Percentiles rank a stretch among this genome's conserved stretches.
phyloP scores from a whole-genome alignment of 1,140 invertebrate genomes.

The Ceratitis capitata region DNA sequence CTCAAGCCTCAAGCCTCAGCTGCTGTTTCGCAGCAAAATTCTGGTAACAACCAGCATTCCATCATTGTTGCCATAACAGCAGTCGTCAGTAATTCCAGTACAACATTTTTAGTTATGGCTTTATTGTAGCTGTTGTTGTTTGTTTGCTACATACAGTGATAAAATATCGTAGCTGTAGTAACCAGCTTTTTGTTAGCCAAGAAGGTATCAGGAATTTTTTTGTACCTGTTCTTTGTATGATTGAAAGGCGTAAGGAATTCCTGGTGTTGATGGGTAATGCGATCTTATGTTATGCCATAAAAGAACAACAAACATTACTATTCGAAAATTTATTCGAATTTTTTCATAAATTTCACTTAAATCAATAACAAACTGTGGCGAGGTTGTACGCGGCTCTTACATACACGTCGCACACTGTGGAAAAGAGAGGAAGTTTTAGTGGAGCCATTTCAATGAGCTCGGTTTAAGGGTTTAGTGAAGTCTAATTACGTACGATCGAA shows the following conservation, averaged over 20 bases:
- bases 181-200: constrained; percentile 44
- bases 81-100: constrained; percentile 19
- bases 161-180: background rate
- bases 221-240: background rate
- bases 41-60: constrained; percentile 13
- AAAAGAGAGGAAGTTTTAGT: too few relatives aligned
- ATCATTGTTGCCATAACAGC: constrained; percentile 29
- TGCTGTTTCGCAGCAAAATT: constrained; percentile 23
- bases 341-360: too few relatives aligned
- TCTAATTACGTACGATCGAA: too few relatives aligned
- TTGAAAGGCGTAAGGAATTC: background rate
- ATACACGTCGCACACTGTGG: too few relatives aligned
- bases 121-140: constrained; percentile 18
- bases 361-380: too few relatives aligned
- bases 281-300: too few relatives aligned
- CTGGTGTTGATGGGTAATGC: background rate
- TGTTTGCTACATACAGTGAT: background rate
- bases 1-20: background rate
- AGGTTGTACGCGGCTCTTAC: too few relatives aligned
- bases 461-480: too few relatives aligned
- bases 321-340: too few relatives aligned
- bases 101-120: constrained; percentile 7
- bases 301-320: too few relatives aligned
- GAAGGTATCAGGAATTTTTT: background rate
- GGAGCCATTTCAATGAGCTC: too few relatives aligned